Conservation (phyloP, 2,797 vertebrate species). For the Anableps anableps region DNA sequence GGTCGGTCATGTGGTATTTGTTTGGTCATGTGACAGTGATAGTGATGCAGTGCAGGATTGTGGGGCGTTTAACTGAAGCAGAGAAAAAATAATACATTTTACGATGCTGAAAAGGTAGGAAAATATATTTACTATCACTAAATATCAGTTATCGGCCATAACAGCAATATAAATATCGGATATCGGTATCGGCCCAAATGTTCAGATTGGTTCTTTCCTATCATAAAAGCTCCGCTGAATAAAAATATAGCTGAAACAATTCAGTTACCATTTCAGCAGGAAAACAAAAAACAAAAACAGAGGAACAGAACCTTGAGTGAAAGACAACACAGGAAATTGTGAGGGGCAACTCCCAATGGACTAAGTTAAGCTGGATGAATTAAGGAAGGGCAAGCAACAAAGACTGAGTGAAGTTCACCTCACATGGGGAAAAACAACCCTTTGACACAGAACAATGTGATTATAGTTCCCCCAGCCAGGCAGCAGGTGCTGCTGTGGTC, state of each 20-base stretch:
- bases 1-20: too few relatives aligned
- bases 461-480: conserved; percentile 48
- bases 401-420: conserved; percentile 49
- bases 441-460: conserved; percentile 33
- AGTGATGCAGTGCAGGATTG: too few relatives aligned
- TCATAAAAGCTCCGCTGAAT: too few relatives aligned
- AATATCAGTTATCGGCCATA: too few relatives aligned
- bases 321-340: conserved; percentile 25
- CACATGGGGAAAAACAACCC: conserved; percentile 28
- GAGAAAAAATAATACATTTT: too few relatives aligned
- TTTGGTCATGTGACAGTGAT: too few relatives aligned
- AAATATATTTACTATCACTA: too few relatives aligned
- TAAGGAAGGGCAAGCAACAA: conserved; percentile 17
- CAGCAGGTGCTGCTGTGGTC: conserved; percentile 72
- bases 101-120: too few relatives aligned
- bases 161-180: too few relatives aligned
- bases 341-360: conserved; percentile 1
- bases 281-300: neutral
- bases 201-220: too few relatives aligned
- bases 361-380: conserved; percentile 10
- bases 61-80: too few relatives aligned
- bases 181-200: too few relatives aligned
- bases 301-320: conserved; percentile 1
- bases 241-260: conserved; percentile 22
- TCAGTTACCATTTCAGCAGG: conserved; percentile 12